Conservation (phyloP, 2,888 invertebrate genomes). For the Desoria tigrina region DNA sequence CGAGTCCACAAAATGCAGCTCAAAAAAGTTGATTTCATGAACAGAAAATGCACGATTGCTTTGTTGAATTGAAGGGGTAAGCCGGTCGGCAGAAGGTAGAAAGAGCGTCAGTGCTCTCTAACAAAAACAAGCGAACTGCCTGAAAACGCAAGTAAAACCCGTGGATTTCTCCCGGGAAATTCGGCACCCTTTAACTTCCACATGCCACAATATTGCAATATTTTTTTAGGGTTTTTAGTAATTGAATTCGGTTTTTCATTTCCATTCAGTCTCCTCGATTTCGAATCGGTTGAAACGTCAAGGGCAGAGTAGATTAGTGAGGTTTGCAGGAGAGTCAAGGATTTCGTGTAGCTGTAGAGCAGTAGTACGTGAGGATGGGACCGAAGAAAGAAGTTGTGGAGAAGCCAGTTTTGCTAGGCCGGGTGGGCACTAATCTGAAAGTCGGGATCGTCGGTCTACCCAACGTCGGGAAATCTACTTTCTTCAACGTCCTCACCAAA, state of each 20-base stretch:
- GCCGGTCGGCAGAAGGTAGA: too few relatives aligned
- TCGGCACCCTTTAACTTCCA: not conserved
- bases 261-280: too few relatives aligned
- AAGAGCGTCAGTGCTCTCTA: not conserved
- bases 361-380: constrained; percentile 69
- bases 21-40: too few relatives aligned
- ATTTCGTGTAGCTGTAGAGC: too few relatives aligned
- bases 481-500: constrained; percentile 98
- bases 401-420: constrained; percentile 85
- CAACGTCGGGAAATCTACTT: constrained; percentile 93
- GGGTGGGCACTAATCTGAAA: constrained; percentile 93
- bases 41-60: too few relatives aligned
- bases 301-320: too few relatives aligned
- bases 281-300: too few relatives aligned
- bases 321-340: too few relatives aligned
- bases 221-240: too few relatives aligned
- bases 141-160: not conserved
- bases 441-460: constrained; percentile 88
- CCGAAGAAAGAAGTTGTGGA: constrained; percentile 85
- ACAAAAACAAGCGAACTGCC: too few relatives aligned
- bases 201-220: not conserved
- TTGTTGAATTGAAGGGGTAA: too few relatives aligned
- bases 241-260: constrained; percentile 7
- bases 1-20: too few relatives aligned
- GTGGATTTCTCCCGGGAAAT: constrained; percentile 2